phyloP scores from a whole-genome alignment of 2,888 invertebrate species.

The Nomada fabriciana region DNA sequence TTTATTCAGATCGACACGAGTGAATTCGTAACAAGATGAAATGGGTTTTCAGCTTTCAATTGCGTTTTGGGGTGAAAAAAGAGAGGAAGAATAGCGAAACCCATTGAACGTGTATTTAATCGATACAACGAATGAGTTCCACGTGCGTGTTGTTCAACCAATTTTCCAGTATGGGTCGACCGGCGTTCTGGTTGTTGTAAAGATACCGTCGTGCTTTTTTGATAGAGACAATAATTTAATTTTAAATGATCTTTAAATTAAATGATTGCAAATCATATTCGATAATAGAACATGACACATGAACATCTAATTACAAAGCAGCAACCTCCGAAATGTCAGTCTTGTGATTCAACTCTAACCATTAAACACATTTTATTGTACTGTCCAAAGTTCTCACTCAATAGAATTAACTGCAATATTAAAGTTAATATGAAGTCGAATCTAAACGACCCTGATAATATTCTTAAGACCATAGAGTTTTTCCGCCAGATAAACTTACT shows the following conservation, averaged over 20 bases:
- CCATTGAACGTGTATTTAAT: constrained; percentile 9
- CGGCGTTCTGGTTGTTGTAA: neutral
- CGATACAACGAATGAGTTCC: constrained; percentile 7
- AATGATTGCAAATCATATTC: constrained; percentile 22
- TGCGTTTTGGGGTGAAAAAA: neutral
- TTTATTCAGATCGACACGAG: neutral
- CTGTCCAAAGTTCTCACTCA: too few species aligned
- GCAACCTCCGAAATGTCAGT: too few species aligned
- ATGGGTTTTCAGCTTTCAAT: neutral
- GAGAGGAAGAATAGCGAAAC: neutral
- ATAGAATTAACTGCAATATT: too few species aligned
- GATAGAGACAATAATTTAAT: constrained; percentile 15
- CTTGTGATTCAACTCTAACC: too few species aligned
- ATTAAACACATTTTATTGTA: too few species aligned
- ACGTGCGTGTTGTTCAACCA: constrained; percentile 19
- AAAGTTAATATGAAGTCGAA: too few species aligned
- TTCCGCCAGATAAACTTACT: too few species aligned
- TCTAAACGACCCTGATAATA: too few species aligned
- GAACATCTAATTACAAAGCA: too few species aligned
- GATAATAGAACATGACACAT: too few species aligned
- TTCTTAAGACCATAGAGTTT: too few species aligned
- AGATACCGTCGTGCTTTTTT: neutral
- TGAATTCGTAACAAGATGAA: neutral
- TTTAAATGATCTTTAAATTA: constrained; percentile 55
- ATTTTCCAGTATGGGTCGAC: constrained; percentile 31